Evolutionary conservation across 2,888 invertebrate genomes (phyloP).

Genomic region (Xylota sylvarum): DNA sequence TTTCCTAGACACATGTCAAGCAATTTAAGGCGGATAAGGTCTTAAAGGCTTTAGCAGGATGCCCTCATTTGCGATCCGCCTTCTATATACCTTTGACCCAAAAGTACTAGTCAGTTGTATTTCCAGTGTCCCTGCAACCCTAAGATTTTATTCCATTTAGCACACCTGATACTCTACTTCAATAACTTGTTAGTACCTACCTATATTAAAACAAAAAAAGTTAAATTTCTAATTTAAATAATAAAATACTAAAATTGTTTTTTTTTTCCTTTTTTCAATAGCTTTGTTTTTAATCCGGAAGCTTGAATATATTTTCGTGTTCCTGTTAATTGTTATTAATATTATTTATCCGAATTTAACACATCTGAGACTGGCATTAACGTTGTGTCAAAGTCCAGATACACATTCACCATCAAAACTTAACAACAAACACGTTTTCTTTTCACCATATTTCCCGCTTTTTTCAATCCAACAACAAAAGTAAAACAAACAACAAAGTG

Average conservation of each 20-base stretch:
- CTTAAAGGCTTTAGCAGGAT: too few species aligned
- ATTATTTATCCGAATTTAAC: slow-evolving; percentile 6
- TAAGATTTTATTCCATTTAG: too few species aligned
- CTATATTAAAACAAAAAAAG: background rate
- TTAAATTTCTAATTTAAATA: background rate
- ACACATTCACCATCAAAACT: background rate
- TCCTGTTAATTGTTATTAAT: slow-evolving; percentile 39
- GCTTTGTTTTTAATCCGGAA: background rate
- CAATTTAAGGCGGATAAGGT: too few species aligned
- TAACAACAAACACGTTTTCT: background rate
- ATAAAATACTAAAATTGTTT: background rate
- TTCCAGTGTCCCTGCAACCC: too few species aligned
- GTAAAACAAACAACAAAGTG: slow-evolving; percentile 11
- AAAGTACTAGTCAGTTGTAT: too few species aligned
- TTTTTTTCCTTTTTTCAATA: background rate
- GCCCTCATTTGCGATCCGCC: too few species aligned
- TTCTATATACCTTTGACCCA: too few species aligned
- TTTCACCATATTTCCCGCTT: background rate
- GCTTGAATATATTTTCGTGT: slow-evolving; percentile 17
- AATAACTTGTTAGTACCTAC: background rate
- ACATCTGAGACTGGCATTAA: slow-evolving; percentile 7
- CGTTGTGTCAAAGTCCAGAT: slow-evolving; percentile 6
- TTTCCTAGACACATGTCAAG: too few species aligned
- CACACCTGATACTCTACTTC: too few species aligned
- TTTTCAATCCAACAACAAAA: background rate